Evolutionary conservation across 2,113 vertebrate species (phyloP), one percentile per base, ranked within the genome.

Genomic region (Mixornis gularis): DNA sequence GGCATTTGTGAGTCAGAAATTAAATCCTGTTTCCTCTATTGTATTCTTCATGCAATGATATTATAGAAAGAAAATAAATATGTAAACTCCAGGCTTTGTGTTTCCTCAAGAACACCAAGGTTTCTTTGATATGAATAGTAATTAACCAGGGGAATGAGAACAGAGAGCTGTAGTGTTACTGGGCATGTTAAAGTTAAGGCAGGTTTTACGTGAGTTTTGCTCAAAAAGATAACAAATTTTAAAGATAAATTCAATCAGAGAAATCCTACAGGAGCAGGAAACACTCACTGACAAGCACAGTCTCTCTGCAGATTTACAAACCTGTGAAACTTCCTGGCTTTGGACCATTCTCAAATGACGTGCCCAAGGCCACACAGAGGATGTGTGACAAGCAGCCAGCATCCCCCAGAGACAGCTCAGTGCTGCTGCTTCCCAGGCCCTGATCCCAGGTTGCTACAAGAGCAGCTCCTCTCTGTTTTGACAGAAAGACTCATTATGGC

Each of bases 111-210:
- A 86, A 53, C 68, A 72, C 11, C 17, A 32, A 12, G 13, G 26
- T 53, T 87, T 85, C 36, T 43, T 71, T 65, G 34, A 34, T 32
- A 46, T 70, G 69, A 92, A 92, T 84, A 73, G 4, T 29, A 84
- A 95, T 71, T 79, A 95, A 71, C 16, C 77, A 76, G 20, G 62
- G 69, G 86, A 94, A 84, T 53, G 58, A 83, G 66, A 85, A 78
- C 36, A 1, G 3, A 80, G 76, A 91, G 36, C 36, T 82, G 25
- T 6, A 46, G 73, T 53, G 51, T 82, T 79, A 74, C n/a, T 65
- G 53, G 56, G n/a, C 36, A 56, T 30, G 20, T 38, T 72, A 71
- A 80, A 84, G 56, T 41, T 85, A 71, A 70, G 80, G 60, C 13
- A 68, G 18, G 53, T 69, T 94, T 94, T 83, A 88, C 60, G 40